Conservation (phyloP, 1,140 invertebrate genomes). For the Geopemphigus sp. region DNA sequence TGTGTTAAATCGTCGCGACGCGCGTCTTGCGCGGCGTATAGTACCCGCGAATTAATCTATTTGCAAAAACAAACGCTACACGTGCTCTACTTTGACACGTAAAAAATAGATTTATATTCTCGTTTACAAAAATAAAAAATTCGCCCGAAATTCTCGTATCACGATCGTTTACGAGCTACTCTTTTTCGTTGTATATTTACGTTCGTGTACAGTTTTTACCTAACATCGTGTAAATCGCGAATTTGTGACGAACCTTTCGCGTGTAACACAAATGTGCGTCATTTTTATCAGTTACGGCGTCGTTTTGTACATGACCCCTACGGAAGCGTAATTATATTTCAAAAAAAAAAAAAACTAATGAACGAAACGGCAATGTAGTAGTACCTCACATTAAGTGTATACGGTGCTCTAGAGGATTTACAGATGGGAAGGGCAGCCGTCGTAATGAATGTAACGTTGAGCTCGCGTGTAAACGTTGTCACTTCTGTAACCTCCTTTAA, state of each 20-base stretch:
- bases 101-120: not conserved
- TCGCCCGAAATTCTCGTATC: too few relatives aligned
- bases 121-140: conserved; percentile 23
- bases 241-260: conserved; percentile 2
- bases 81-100: not conserved
- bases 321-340: not conserved
- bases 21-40: not conserved
- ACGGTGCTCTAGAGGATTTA: not conserved
- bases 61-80: not conserved
- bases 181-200: not conserved
- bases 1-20: too few relatives aligned
- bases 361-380: not conserved
- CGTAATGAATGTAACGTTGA: not conserved
- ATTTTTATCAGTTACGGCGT: conserved; percentile 25
- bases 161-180: too few relatives aligned
- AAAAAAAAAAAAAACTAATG: not conserved
- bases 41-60: not conserved
- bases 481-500: conserved; percentile 1
- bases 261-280: not conserved
- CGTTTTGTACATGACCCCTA: not conserved
- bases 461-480: not conserved
- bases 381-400: not conserved
- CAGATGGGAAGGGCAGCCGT: not conserved
- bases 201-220: not conserved
- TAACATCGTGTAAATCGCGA: conserved; percentile 9